Conservation (phyloP, 2,113 vertebrate genomes). For the Tupaia chinensis region DNA sequence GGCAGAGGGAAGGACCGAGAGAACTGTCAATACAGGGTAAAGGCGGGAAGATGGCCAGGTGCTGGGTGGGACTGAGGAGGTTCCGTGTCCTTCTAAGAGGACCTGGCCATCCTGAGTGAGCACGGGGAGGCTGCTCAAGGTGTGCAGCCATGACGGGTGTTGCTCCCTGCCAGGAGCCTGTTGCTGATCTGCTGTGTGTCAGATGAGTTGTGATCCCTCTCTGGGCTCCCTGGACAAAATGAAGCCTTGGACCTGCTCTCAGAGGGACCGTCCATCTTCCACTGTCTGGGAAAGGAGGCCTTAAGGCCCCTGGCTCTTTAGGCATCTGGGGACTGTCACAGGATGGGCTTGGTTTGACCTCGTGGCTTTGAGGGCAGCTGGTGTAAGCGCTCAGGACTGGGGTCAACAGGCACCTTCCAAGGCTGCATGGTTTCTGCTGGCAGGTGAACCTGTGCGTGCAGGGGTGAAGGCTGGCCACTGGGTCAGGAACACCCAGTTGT, state of each 20-base stretch:
- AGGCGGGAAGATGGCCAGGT: background rate
- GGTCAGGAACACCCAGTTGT: fast-evolving
- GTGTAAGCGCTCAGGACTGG: background rate
- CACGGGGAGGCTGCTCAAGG: background rate
- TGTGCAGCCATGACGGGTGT: background rate
- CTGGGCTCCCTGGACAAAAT: background rate
- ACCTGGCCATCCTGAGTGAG: background rate
- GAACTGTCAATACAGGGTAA: background rate
- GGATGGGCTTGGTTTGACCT: background rate
- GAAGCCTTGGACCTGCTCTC: background rate
- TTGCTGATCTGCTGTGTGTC: background rate
- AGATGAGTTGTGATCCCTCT: background rate
- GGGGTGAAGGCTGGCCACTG: background rate
- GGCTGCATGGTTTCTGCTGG: background rate
- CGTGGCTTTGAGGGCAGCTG: background rate
- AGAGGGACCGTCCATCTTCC: background rate
- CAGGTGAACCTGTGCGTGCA: background rate
- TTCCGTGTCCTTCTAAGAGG: background rate
- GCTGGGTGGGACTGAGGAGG: background rate
- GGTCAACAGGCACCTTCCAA: background rate
- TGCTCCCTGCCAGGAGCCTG: background rate
- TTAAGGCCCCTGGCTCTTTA: background rate
- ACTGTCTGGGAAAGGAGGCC: background rate
- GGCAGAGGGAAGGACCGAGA: background rate
- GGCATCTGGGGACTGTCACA: background rate